Evolutionary conservation across 2,113 vertebrate genomes (phyloP), one percentile per base, ranked within the genome.

Genomic region (Pollachius pollachius): DNA sequence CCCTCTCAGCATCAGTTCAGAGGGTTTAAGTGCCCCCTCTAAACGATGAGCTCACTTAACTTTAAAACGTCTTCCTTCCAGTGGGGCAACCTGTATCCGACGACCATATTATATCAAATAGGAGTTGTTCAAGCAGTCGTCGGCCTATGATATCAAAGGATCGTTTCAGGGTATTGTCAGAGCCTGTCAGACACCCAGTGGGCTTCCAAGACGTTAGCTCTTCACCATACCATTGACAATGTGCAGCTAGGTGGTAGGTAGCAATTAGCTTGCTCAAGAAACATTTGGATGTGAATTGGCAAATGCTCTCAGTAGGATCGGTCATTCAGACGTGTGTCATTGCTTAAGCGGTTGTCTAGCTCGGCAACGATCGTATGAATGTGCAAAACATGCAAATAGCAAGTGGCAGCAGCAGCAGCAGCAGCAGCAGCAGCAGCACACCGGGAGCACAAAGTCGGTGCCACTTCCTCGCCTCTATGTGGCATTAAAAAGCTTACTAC

Each of bases 401-500:
- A 67, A 67, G 61, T 13, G 12, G 34, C 34, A 37, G 34, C 34
- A 37, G 34, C 34, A 7, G 37, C 37, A 11, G 41, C 41, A 48
- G 41, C 41, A 12, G 41, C 41, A 48, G 41, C 41, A 48, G 41
- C 41, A 48, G 41, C 41, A 48, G 41, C 41, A 48, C 41, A 9
- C 41, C 41, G 41, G 41, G 41, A 48, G 41, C 41, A 9, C 67
- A 61, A 9, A 5, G 59, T 37, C 59, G 56, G 71, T 56, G 73
- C 41, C 74, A 75, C 79, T 80, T 77, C 60, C 34, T 59, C 30
- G 57, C 56, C 17, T 56, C 9, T 2, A 2, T 9, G 30, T 68
- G 75, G 70, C 61, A 52, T 76, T 62, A 76, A 69, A 80, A 80
- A 83, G 81, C 79, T 85, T 17, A 70, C 70, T 63, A 65, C 25